phyloP scores from a whole-genome alignment of 2,888 invertebrate species.

The Noctua janthe region DNA sequence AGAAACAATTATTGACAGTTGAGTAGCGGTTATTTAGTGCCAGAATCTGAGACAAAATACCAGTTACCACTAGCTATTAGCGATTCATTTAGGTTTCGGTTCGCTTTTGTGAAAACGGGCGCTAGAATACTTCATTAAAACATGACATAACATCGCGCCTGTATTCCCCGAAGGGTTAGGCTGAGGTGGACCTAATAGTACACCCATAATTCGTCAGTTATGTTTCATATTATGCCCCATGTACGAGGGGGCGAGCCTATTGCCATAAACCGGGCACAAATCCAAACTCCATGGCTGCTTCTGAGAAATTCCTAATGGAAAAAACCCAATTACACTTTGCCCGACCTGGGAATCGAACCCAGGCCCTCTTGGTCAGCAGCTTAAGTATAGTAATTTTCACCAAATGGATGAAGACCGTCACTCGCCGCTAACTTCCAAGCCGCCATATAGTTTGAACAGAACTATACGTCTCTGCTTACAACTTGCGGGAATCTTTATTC shows the following conservation, averaged over 20 bases:
- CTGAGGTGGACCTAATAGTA: too few relatives aligned
- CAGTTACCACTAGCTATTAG: background rate
- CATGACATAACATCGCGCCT: too few relatives aligned
- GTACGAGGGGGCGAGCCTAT: background rate
- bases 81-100: too few relatives aligned
- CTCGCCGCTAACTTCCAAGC: too few relatives aligned
- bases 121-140: too few relatives aligned
- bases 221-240: background rate
- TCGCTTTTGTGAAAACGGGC: too few relatives aligned
- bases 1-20: slow-evolving; percentile 4
- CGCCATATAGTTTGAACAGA: too few relatives aligned
- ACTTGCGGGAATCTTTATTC: background rate
- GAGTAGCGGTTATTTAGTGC: background rate
- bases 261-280: background rate
- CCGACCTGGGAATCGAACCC: background rate
- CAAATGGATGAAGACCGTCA: background rate
- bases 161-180: too few relatives aligned
- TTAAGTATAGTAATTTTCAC: background rate
- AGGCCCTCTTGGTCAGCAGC: too few relatives aligned
- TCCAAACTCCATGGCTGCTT: too few relatives aligned
- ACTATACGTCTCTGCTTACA: background rate
- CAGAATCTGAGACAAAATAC: background rate
- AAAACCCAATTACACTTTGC: background rate
- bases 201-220: background rate
- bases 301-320: background rate